Evolutionary conservation across 2,113 vertebrate species (phyloP).

Genomic region (Pavo muticus): DNA sequence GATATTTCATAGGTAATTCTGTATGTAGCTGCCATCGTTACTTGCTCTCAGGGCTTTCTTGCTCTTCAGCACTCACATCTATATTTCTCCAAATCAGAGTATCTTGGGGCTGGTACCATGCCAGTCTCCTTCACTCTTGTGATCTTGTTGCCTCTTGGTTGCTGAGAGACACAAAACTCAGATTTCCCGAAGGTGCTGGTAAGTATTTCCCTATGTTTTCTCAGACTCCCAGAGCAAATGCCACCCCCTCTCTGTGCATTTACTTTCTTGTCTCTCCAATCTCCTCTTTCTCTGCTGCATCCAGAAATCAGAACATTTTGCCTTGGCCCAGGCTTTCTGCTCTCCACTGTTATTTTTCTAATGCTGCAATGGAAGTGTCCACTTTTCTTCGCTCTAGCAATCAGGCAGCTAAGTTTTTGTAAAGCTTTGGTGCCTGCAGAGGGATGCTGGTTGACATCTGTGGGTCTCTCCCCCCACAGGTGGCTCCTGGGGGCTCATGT

Average conservation of each 20-base stretch:
- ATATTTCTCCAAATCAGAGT: neutral
- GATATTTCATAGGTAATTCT: neutral
- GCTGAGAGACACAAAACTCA: neutral
- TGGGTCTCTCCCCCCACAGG: neutral
- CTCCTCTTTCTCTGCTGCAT: neutral
- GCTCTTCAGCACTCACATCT: neutral
- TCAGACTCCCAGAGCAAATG: neutral
- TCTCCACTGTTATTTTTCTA: neutral
- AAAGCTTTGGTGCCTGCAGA: neutral
- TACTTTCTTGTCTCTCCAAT: neutral
- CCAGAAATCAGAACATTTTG: neutral
- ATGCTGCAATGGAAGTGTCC: neutral
- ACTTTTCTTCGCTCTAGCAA: neutral
- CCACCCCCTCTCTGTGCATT: neutral
- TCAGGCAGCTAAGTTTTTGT: neutral
- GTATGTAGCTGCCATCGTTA: neutral
- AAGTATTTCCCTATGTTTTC: neutral
- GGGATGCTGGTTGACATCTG: neutral
- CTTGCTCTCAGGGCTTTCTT: neutral
- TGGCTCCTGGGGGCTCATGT: neutral
- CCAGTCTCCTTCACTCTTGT: neutral
- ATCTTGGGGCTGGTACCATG: neutral
- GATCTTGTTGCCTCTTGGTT: neutral
- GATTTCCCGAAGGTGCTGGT: neutral
- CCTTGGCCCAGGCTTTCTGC: neutral